Evolutionary conservation across 2,113 vertebrate genomes (phyloP).

Genomic region (Potamarius usumacintae): DNA sequence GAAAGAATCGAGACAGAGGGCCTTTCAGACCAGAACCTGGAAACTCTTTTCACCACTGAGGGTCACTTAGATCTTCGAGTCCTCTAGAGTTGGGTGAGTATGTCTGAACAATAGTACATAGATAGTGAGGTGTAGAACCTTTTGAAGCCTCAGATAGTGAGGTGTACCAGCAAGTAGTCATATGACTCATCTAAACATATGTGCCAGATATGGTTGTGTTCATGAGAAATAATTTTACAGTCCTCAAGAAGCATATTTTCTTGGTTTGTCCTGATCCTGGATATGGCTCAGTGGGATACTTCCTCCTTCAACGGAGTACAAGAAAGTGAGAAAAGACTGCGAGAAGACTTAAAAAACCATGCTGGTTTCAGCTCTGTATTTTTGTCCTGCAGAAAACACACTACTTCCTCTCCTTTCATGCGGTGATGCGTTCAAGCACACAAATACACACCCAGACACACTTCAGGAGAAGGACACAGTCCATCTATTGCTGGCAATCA

Average conservation of each 20-base stretch:
- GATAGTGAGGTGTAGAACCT: neutral
- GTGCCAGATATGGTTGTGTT: neutral
- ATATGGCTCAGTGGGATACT: neutral
- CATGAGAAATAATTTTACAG: neutral
- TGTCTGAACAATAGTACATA: neutral
- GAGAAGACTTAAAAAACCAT: neutral
- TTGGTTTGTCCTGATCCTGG: constrained; percentile 27
- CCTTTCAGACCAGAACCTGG: neutral
- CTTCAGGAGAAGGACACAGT: neutral
- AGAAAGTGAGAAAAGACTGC: neutral
- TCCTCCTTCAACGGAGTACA: neutral
- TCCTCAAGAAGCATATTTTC: constrained; percentile 1
- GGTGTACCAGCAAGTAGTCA: neutral
- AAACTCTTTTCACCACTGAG: neutral
- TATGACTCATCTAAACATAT: neutral
- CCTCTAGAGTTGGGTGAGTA: neutral
- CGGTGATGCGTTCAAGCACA: constrained; percentile 1
- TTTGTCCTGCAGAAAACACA: constrained; percentile 13
- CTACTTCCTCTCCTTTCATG: neutral
- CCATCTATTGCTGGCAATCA: neutral
- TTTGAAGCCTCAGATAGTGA: neutral
- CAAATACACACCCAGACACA: constrained; percentile 28
- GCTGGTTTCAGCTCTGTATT: neutral
- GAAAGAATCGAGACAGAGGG: neutral
- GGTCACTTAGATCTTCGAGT: neutral